Evolutionary conservation across 2,113 vertebrate genomes (phyloP).

Genomic region (Odobenus rosmarus): DNA sequence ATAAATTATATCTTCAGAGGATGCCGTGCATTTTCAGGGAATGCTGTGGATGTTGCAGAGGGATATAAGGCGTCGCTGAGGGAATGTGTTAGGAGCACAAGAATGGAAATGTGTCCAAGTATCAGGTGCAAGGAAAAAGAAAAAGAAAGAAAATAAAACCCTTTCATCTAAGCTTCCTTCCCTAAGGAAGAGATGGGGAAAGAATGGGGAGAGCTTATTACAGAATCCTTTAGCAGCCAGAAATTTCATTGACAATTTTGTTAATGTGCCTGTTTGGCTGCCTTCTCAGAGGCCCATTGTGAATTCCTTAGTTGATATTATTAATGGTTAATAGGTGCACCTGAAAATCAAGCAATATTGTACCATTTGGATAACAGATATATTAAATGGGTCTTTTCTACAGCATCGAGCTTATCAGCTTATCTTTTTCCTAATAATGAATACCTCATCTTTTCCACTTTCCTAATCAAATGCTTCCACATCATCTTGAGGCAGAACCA

Average conservation of each 20-base stretch:
- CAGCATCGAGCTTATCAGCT: constrained; percentile 78
- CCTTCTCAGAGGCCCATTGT: constrained; percentile 64
- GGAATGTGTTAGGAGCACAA: not conserved
- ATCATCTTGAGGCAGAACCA: constrained; percentile 81
- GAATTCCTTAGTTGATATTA: constrained; percentile 83
- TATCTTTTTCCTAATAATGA: constrained; percentile 82
- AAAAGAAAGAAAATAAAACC: not conserved
- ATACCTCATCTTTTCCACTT: constrained; percentile 86
- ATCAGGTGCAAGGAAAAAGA: not conserved
- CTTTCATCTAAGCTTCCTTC: constrained; percentile 4
- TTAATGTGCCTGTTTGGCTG: constrained; percentile 2
- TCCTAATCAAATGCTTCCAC: constrained; percentile 85
- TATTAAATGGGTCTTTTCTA: constrained; percentile 85
- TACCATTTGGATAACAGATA: constrained; percentile 79
- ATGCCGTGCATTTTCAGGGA: constrained; percentile 55
- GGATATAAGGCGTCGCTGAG: not conserved
- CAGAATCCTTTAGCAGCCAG: constrained; percentile 13
- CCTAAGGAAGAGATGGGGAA: not conserved
- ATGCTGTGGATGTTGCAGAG: not conserved
- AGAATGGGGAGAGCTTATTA: not conserved
- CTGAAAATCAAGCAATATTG: constrained; percentile 88
- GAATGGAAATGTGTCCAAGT: not conserved
- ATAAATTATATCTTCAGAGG: constrained; percentile 70
- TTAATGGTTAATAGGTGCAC: constrained; percentile 85
- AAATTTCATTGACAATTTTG: constrained; percentile 55